Evolutionary conservation across 1,140 invertebrate species (phyloP).

Genomic region (Orchesella cincta): DNA sequence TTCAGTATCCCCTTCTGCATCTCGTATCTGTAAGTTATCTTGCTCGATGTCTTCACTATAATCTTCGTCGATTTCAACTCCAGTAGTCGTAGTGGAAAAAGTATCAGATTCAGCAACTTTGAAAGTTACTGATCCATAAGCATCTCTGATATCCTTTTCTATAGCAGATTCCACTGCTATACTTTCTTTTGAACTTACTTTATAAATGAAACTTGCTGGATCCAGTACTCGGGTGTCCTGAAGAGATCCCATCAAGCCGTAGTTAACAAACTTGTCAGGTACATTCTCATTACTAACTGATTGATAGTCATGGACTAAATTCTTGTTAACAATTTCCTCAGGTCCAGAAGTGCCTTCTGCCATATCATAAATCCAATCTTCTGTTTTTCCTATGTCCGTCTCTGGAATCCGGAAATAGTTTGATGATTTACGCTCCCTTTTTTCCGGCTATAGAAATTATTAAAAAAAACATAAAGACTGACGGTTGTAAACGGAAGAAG

Average conservation of each 20-base stretch:
- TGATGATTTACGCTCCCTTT: too few species aligned
- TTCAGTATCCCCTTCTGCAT: too few species aligned
- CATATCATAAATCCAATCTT: slow-evolving; percentile 34
- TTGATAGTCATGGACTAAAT: neutral
- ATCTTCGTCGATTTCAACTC: too few species aligned
- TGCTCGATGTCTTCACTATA: too few species aligned
- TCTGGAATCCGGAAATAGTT: slow-evolving; percentile 38
- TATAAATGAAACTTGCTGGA: slow-evolving; percentile 23
- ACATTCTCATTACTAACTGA: neutral
- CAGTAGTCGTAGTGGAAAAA: too few species aligned
- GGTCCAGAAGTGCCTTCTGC: neutral
- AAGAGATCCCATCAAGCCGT: slow-evolving; percentile 31
- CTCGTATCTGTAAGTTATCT: too few species aligned
- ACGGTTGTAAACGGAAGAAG: too few species aligned
- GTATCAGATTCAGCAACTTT: too few species aligned
- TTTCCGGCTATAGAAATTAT: too few species aligned
- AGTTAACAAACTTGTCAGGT: neutral
- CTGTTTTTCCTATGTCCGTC: slow-evolving; percentile 32
- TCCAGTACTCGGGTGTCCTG: slow-evolving; percentile 15
- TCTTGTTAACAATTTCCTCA: neutral
- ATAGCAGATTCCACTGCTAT: neutral
- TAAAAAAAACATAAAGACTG: too few species aligned
- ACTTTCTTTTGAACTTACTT: neutral
- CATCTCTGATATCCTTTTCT: slow-evolving; percentile 11
- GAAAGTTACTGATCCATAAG: too few species aligned